Base-by-base conservation (phyloP, 2,113 vertebrate genomes). In the Spea multiplicata region DNA sequence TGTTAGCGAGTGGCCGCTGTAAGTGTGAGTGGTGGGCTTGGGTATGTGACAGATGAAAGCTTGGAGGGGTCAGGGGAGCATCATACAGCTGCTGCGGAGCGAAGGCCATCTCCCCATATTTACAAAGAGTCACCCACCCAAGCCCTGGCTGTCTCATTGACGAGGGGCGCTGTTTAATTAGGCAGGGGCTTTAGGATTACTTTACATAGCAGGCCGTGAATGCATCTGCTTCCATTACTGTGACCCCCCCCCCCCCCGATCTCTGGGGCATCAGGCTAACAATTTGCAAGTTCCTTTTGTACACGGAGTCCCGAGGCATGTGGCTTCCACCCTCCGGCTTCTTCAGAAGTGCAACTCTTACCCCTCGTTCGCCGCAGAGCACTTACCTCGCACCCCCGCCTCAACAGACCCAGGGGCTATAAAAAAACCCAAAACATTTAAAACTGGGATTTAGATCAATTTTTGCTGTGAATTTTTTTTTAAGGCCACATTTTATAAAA, bases 81-180 rank as follows among this genome's bases (percentile, higher is more conserved):
- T 86, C 84, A 71, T 83, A 80, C 87, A 87, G 87, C 87, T 86
- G 88, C 4, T 83, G 66, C 14, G 75, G 53, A 78, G 81, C 81
- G 81, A 81, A 84, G 76, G 82, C 83, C 79, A 82, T 82, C 84
- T 86, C 81, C 85, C 83, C 45, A 84, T 83, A 71, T 83, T 84
- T 81, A 83, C 84, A 82, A 85, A 85, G 84, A 84, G 82, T 74
- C 3, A 67, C 79, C 83, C 84, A 76, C 84, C 66, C 71, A 82
- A 71, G 84, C 84, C 82, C 80, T 78, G 81, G 49, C 71, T 61
- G 79, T 81, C 80, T 77, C 30, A 83, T 81, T 84, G 86, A 86
- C 85, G 30, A 81, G 76, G 85, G 68, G 76, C 70, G 71, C 75
- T 83, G 81, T 84, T 86, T 86, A 84, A 86, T 88, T 84, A 86